phyloP scores from a whole-genome alignment of 2,113 vertebrate species.

The Tursiops truncatus region DNA sequence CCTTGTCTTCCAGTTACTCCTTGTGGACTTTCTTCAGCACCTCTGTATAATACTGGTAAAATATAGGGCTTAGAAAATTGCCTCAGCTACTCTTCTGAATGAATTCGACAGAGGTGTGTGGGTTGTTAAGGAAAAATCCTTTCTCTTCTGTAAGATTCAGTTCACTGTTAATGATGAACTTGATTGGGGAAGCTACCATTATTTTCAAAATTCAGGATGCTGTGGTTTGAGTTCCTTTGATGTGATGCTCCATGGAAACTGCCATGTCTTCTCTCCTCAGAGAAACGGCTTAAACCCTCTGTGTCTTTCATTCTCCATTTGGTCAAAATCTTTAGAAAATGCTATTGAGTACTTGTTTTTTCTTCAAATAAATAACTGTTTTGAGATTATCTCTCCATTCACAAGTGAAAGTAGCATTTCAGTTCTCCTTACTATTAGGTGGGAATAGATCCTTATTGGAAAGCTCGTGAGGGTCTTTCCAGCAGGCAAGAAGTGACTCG shows the following conservation, averaged over 20 bases:
- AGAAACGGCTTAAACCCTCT: not conserved
- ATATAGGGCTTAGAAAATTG: conserved; percentile 41
- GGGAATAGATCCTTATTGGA: not conserved
- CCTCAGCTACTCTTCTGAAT: not conserved
- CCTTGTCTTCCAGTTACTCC: not conserved
- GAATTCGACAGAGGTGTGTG: not conserved
- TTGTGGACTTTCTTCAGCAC: not conserved
- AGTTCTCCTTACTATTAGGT: not conserved
- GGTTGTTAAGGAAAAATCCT: not conserved
- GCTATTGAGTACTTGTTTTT: not conserved
- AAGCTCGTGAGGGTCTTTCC: not conserved
- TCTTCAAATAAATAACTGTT: conserved; percentile 15
- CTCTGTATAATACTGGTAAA: conserved; percentile 22
- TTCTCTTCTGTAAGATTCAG: not conserved
- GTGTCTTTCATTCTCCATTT: conserved; percentile 4
- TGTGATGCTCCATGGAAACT: not conserved
- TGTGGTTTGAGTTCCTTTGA: not conserved
- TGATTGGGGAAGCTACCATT: not conserved
- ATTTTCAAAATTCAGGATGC: not conserved
- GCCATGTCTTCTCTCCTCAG: conserved; percentile 5
- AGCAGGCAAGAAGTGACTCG: not conserved
- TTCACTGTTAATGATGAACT: not conserved
- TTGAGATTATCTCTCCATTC: not conserved
- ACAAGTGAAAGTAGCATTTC: conserved; percentile 10
- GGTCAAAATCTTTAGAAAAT: conserved; percentile 39